Conservation (phyloP, 1,140 invertebrate species). For the Potamilus streckersoni region DNA sequence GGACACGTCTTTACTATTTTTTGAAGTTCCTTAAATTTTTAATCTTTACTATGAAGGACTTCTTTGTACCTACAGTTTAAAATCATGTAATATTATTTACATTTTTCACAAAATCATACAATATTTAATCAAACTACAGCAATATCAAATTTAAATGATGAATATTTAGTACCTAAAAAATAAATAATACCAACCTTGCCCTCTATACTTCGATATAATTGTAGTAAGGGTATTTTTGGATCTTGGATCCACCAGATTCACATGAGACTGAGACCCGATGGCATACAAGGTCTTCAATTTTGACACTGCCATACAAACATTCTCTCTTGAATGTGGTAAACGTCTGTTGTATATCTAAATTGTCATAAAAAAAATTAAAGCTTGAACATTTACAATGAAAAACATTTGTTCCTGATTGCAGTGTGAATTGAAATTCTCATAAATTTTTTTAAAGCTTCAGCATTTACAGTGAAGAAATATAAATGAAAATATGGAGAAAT, state of each 20-base stretch:
- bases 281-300: constrained; percentile 85
- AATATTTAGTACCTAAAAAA: too few species aligned
- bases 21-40: too few species aligned
- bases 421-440: constrained; percentile 76
- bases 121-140: too few species aligned
- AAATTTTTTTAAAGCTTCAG: background rate
- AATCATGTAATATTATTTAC: too few species aligned
- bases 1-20: too few species aligned
- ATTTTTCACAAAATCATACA: too few species aligned
- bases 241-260: constrained; percentile 89
- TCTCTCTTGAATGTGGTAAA: constrained; percentile 89
- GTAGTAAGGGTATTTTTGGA: constrained; percentile 76
- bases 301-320: constrained; percentile 90
- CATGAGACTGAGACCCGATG: constrained; percentile 93
- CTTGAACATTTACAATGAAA: constrained; percentile 58
- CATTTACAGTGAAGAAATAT: too few species aligned
- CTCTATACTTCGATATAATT: constrained; percentile 67
- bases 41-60: too few species aligned
- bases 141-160: too few species aligned
- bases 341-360: constrained; percentile 84
- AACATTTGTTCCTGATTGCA: constrained; percentile 91
- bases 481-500: too few species aligned
- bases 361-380: constrained; percentile 24
- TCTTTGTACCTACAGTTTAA: too few species aligned
- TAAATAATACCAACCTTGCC: constrained; percentile 46